Conservation (phyloP, 2,797 vertebrate genomes). For the Cetoscarus ocellatus region DNA sequence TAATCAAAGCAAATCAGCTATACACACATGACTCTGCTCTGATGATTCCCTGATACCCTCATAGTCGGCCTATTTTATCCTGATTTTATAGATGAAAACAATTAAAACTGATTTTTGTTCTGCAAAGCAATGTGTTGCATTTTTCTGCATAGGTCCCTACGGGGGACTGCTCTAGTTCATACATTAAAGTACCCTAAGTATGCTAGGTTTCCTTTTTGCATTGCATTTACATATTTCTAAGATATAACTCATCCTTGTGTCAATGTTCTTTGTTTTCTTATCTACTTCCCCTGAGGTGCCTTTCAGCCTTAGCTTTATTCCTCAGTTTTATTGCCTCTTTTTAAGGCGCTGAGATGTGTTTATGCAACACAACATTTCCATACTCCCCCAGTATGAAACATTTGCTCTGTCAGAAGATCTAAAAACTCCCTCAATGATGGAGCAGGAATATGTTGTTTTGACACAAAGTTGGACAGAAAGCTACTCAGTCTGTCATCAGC, state of each 20-base stretch:
- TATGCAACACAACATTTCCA: constrained; percentile 34
- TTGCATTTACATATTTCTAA: neutral
- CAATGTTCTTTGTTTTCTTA: neutral
- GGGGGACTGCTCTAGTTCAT: neutral
- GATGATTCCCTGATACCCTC: too few relatives aligned
- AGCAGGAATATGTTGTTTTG: constrained; percentile 40
- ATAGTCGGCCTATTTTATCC: too few relatives aligned
- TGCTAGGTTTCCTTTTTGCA: neutral
- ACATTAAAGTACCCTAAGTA: neutral
- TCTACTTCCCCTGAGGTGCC: neutral
- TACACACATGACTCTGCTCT: too few relatives aligned
- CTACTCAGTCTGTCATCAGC: constrained; percentile 38
- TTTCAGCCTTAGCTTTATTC: constrained; percentile 14
- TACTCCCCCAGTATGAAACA: constrained; percentile 46
- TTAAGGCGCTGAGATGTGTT: constrained; percentile 28
- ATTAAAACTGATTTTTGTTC: too few relatives aligned
- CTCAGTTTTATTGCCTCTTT: constrained; percentile 3
- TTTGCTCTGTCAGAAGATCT: constrained; percentile 58
- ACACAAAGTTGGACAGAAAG: constrained; percentile 44
- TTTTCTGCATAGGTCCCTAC: too few relatives aligned
- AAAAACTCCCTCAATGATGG: constrained; percentile 17
- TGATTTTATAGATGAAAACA: too few relatives aligned
- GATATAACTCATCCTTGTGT: neutral
- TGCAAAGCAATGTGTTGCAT: too few relatives aligned
- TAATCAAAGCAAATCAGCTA: too few relatives aligned